These are phyloP conservation scores for Drosophila miranda DNA, from an alignment of 1,140 invertebrate species.

Conservation along the genomic window DNA sequence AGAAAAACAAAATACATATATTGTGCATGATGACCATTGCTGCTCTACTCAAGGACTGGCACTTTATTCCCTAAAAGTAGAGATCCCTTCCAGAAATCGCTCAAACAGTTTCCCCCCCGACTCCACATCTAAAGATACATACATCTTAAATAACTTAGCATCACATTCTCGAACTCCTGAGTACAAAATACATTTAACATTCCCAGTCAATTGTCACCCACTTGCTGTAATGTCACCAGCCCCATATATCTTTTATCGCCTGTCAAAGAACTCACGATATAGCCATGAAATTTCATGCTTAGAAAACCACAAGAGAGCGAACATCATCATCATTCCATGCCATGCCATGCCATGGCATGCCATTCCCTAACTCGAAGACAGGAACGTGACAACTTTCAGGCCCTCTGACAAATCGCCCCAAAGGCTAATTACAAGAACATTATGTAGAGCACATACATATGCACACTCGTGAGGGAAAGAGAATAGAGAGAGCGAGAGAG, in stretches of 20 bases:
- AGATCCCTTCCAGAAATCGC: no score
- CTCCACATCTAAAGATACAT: no score
- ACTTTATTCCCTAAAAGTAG: no score
- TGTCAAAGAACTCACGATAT: slow-evolving; percentile 48
- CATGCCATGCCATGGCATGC: no score
- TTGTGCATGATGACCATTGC: no score
- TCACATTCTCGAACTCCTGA: no score
- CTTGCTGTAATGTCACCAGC: slow-evolving; percentile 10
- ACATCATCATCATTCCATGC: slow-evolving; percentile 22
- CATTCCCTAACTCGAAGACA: slow-evolving; percentile 13
- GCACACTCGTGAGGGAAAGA: slow-evolving; percentile 8
- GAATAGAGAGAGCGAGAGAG: no score
- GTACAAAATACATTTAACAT: no score
- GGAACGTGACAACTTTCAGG: slow-evolving; percentile 37
- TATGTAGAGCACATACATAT: slow-evolving; percentile 58
- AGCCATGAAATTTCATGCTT: slow-evolving; percentile 26
- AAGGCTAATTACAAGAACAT: slow-evolving; percentile 58
- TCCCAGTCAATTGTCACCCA: slow-evolving; percentile 28
- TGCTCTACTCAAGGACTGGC: no score
- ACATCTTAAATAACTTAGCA: no score
- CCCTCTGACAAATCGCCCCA: slow-evolving; percentile 42
- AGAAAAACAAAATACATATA: no score
- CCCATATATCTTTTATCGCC: slow-evolving; percentile 38
- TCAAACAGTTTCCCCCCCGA: no score
- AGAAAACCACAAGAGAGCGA: slow-evolving; percentile 20